These are phyloP conservation scores for Lasioglossum villosulum DNA, from an alignment of 2,888 invertebrate genomes.

Conservation along the genomic window DNA sequence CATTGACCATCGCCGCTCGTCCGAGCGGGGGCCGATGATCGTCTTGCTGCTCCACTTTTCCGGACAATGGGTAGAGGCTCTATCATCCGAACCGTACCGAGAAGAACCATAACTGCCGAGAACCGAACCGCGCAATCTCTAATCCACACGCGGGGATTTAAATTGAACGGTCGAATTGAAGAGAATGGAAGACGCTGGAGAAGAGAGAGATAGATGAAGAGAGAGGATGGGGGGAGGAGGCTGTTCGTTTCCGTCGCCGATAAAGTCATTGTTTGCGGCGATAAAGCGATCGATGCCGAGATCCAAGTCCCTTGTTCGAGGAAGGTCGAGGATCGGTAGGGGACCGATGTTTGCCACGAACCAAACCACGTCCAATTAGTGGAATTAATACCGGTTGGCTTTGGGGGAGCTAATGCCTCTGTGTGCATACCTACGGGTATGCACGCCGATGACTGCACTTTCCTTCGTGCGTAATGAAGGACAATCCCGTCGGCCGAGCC, in stretches of 20 bases:
- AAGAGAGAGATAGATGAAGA: not conserved
- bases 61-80: not conserved
- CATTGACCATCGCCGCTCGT: constrained; percentile 64
- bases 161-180: not conserved
- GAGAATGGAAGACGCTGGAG: not conserved
- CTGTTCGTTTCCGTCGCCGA: constrained; percentile 8
- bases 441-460: constrained; percentile 80
- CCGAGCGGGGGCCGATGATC: constrained; percentile 28
- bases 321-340: constrained; percentile 68
- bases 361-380: constrained; percentile 83
- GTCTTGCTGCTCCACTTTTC: constrained; percentile 26
- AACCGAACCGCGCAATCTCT: not conserved
- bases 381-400: constrained; percentile 82
- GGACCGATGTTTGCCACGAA: constrained; percentile 80
- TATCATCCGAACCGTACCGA: not conserved
- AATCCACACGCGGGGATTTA: not conserved
- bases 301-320: constrained; percentile 73
- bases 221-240: not conserved
- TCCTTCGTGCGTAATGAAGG: constrained; percentile 81
- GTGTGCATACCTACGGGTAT: constrained; percentile 75
- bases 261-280: constrained; percentile 55
- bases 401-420: constrained; percentile 81
- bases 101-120: not conserved
- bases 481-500: constrained; percentile 69
- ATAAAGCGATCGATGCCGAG: constrained; percentile 74